These are phyloP conservation scores for Eurystomus gularis DNA, from an alignment of 2,113 vertebrate species.

Conservation along the genomic window DNA sequence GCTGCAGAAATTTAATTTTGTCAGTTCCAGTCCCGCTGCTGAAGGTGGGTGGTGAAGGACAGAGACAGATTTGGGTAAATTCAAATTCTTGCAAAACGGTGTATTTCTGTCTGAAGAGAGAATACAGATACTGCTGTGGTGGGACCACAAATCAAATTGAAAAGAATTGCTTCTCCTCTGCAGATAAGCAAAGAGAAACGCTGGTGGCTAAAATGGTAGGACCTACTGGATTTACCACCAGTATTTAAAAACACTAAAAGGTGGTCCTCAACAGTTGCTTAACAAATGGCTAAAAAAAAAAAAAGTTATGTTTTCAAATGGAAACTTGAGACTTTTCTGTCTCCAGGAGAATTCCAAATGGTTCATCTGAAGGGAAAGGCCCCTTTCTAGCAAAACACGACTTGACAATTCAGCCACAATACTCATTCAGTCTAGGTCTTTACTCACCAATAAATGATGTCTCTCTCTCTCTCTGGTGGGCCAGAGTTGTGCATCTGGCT, in stretches of 20 bases:
- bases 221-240: background rate
- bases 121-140: background rate
- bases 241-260: background rate
- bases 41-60: background rate
- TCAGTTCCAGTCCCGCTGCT: background rate
- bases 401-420: background rate
- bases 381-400: background rate
- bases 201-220: background rate
- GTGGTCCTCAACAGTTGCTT: background rate
- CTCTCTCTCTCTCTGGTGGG: background rate
- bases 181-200: background rate
- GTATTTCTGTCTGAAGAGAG: background rate
- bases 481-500: background rate
- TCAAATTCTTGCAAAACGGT: background rate
- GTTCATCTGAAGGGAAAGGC: background rate
- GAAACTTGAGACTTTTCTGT: background rate
- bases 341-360: background rate
- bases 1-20: background rate
- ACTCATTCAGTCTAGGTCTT: background rate
- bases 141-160: background rate
- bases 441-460: background rate
- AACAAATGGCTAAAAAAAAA: background rate
- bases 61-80: background rate
- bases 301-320: background rate
- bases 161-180: background rate